Conservation (phyloP, 2,113 vertebrate genomes). For the Burhinus bistriatus region DNA sequence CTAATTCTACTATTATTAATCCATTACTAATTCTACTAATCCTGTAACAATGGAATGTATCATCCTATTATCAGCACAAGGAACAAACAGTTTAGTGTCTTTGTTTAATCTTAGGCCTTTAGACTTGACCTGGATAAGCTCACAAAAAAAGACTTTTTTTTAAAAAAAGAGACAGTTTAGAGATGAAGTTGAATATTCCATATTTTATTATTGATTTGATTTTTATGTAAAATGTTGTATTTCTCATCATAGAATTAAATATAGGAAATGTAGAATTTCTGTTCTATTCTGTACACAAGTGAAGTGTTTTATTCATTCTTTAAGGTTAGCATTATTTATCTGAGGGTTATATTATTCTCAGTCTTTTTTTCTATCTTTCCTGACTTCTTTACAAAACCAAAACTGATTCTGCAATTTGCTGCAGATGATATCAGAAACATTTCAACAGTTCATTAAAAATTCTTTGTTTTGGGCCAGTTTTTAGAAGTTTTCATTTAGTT, state of each 20-base stretch:
- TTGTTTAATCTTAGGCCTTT: background rate
- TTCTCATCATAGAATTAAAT: background rate
- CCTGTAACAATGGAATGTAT: background rate
- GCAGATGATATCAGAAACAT: background rate
- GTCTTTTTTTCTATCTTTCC: background rate
- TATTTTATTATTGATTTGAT: background rate
- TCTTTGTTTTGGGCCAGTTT: background rate
- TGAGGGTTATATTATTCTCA: background rate
- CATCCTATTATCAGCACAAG: background rate
- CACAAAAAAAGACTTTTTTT: background rate
- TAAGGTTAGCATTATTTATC: background rate
- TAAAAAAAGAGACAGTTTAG: background rate
- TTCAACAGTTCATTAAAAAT: background rate
- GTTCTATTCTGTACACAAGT: background rate
- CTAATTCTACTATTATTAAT: background rate
- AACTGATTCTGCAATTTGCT: background rate
- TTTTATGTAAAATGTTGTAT: background rate
- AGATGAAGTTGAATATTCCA: background rate
- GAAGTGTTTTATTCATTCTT: background rate
- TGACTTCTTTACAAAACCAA: background rate
- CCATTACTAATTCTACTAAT: slow-evolving; percentile 23
- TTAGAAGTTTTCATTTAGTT: background rate
- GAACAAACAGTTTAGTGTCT: background rate
- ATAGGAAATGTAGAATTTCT: background rate
- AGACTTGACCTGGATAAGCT: background rate